phyloP scores from a whole-genome alignment of 2,797 vertebrate genomes.

The Schizothorax lantsangensis region DNA sequence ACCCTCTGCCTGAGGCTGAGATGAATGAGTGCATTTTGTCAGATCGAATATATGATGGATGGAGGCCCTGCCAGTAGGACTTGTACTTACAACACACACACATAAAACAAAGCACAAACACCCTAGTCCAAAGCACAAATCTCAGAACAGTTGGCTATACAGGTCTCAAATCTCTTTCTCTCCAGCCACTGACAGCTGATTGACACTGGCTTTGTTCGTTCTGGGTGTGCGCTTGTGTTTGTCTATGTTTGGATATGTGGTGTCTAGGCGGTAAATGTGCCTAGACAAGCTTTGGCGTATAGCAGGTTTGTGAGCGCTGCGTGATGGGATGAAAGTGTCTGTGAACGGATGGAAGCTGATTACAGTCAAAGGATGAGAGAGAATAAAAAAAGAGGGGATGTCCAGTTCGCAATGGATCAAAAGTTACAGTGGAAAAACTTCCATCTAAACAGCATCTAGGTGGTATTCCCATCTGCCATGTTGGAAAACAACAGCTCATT shows the following conservation, averaged over 20 bases:
- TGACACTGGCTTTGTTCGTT: slow-evolving; percentile 33
- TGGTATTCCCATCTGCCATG: background rate
- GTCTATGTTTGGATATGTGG: slow-evolving; percentile 28
- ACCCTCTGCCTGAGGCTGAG: background rate
- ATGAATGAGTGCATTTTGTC: slow-evolving; percentile 14
- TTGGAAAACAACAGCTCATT: background rate
- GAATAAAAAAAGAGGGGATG: background rate
- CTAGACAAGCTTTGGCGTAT: slow-evolving; percentile 1
- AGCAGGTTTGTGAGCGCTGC: background rate
- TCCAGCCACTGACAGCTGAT: slow-evolving; percentile 15
- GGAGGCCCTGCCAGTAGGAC: slow-evolving; percentile 10
- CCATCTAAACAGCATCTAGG: background rate
- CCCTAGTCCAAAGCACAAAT: background rate
- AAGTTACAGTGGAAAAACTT: background rate
- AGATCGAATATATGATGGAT: slow-evolving; percentile 22
- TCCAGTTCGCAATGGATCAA: background rate
- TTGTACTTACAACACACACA: slow-evolving; percentile 19
- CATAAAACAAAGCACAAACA: background rate
- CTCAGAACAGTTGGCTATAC: background rate
- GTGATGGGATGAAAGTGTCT: background rate
- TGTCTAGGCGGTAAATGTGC: slow-evolving; percentile 6
- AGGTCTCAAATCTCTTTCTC: background rate
- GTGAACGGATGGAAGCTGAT: slow-evolving; percentile 2
- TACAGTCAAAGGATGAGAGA: background rate
- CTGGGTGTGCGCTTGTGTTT: slow-evolving; percentile 37